These are phyloP conservation scores for Drosophila rufa DNA, from an alignment of 1,140 invertebrate species.

Conservation along the genomic window DNA sequence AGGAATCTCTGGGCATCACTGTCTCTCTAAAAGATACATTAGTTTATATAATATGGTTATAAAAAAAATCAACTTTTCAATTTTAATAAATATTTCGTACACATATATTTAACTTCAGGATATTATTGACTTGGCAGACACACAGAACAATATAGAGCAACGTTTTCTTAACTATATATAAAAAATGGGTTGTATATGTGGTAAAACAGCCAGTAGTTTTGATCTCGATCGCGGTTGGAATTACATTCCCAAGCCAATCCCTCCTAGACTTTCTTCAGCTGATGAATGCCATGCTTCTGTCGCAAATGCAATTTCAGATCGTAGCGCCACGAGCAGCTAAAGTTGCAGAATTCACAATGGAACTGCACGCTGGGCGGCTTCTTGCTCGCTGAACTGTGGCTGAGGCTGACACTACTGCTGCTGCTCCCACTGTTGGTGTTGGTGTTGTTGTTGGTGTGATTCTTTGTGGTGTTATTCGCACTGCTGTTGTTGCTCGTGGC, in stretches of 20 bases:
- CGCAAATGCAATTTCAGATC: constrained; percentile 82
- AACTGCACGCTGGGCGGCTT: constrained; percentile 73
- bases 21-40: constrained; percentile 27
- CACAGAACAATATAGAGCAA: constrained; percentile 56
- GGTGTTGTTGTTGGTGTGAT: constrained; percentile 4
- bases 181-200: constrained; percentile 11
- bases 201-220: constrained; percentile 53
- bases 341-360: constrained; percentile 81
- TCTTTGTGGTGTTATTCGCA: constrained; percentile 19
- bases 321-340: constrained; percentile 83
- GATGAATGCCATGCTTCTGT: constrained; percentile 84
- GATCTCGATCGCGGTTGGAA: constrained; percentile 20
- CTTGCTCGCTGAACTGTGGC: constrained; percentile 41
- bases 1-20: constrained; percentile 21
- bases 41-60: constrained; percentile 12
- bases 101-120: constrained; percentile 77
- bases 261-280: constrained; percentile 80
- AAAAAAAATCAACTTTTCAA: constrained; percentile 47
- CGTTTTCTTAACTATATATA: constrained; percentile 45
- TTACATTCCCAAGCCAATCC: constrained; percentile 13
- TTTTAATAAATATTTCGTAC: constrained; percentile 80
- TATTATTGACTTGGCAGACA: constrained; percentile 63
- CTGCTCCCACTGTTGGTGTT: constrained; percentile 18
- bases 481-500: constrained; percentile 31
- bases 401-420: not conserved